Evolutionary conservation across 2,888 invertebrate genomes (phyloP), one percentile per base, ranked within the genome.

Genomic region (Tribolium freemani): DNA sequence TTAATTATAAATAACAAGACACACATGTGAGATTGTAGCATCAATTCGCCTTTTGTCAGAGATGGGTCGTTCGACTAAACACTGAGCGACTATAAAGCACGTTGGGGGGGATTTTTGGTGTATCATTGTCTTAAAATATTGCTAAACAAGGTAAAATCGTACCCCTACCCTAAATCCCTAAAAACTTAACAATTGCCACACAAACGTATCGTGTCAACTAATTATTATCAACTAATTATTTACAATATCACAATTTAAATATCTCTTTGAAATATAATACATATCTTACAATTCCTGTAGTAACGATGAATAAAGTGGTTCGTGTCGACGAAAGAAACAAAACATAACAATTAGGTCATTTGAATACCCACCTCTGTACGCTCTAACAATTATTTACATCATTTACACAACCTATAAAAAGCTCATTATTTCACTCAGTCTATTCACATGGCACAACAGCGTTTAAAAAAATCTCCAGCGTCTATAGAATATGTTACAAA

Each of bases 171-270:
- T 69, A 71, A 69, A 38, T 38, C 38, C 38, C 38, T 38, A 38
- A 38, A 38, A 77, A 74, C 73, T 75, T 63, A 75, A 74, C 75
- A 74, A 70, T 69, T 74, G 69, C 64, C 63, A 76, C 76, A 77
- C 74, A 75, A 72, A 72, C 71, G 68, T 63, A 66, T 73, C 69
- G 74, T 72, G 76, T 78, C 69, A 73, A 21, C 3, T 3, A 66
- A 74, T 63, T 67, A 71, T 74, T 77, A 76, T 71, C 58, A 78
- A 80, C 78, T 83, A 83, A 81, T 79, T 85, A 85, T 85, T 81
- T 85, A 85, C 85, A 85, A 82, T 85, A 85, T 86, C 85, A 86
- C 85, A 85, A 84, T 84, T 82, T 79, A 83, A 83, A 82, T 79
- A 69, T 71, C 51, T 56, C 77, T 82, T 80, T 76, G 76, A 76